Base-by-base conservation (phyloP, 2,113 vertebrate species). In the Sakesphorus luctuosus region DNA sequence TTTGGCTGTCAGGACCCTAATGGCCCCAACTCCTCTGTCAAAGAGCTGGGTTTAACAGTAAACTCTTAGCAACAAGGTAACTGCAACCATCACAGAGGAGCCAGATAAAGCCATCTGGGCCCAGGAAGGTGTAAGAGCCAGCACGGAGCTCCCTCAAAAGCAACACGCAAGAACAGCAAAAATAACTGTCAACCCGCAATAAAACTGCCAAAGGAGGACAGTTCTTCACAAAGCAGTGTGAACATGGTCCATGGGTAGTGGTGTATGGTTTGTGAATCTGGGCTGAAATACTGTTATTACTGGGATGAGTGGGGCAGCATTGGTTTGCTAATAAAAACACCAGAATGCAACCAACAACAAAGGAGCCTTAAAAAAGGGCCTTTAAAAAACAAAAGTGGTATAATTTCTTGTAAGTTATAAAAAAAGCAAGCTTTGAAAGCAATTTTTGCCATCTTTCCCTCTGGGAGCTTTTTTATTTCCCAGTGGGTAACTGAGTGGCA, bases 391-490 rank as follows among this genome's bases (percentile, higher is more conserved):
- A n/a, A n/a, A 11, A 35, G 18, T 28, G 2, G 17, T 63, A 4
- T 11, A 17, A 65, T 86, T 76, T 94, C 36, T 52, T 50, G 28
- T 5, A 65, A 73, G 36, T 38, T 73, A 73, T 40, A 8, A 25
- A 11, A 49, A 72, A 17, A 26, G 0, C 18, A 62, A 49, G 26
- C 82, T 82, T 78, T 71, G 18, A 85, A 90, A 66, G 46, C 9
- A 44, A 20, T 78, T 94, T 93, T 81, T 86, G 16, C 26, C 36
- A 31, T 78, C 49, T 82, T 74, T 87, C 36, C 19, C 53, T 86
- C 79, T 83, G 29, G 46, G 63, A 93, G 46, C 12, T 73, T 80
- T 85, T 92, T 88, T 78, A 86, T 88, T 77, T 93, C 86, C 38
- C 91, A 81, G 84, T 87, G 28, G 65, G 86, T 56, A 86, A 59